Percentiles rank a stretch among this genome's conserved stretches.
Evolutionary conservation across 2,797 vertebrate species (phyloP).

Genomic region (Falco cherrug): DNA sequence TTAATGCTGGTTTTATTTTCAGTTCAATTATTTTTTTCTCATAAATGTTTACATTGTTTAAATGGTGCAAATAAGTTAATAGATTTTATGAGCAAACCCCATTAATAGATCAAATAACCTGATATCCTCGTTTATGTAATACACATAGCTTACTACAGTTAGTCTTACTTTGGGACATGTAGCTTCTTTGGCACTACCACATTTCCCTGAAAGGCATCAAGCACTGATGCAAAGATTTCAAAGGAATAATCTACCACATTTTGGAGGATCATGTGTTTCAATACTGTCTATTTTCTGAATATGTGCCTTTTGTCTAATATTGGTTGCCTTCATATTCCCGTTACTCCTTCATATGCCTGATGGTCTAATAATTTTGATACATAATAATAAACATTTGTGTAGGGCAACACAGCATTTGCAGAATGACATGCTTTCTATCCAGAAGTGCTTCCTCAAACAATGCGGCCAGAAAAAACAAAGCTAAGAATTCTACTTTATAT

Average conservation of each 20-base stretch:
- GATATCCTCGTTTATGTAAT: neutral
- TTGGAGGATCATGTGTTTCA: neutral
- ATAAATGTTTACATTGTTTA: neutral
- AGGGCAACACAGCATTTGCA: neutral
- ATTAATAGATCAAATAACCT: neutral
- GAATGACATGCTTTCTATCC: neutral
- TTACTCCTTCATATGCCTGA: neutral
- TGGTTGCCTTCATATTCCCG: neutral
- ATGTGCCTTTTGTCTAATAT: neutral
- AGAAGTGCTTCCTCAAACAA: neutral
- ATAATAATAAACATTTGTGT: neutral
- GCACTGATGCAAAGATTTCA: neutral
- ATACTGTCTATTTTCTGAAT: neutral
- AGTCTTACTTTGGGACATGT: neutral
- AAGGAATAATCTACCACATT: neutral
- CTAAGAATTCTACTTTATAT: neutral
- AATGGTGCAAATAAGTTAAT: neutral
- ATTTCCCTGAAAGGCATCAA: neutral
- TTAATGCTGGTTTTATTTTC: neutral
- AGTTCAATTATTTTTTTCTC: neutral
- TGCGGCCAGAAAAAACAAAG: neutral
- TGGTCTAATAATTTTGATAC: neutral
- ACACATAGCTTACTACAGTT: neutral
- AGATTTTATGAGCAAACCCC: neutral
- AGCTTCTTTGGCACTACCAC: neutral